Evolutionary conservation across 2,113 vertebrate species (phyloP).

Genomic region (Cryptomyrus ogoouensis): DNA sequence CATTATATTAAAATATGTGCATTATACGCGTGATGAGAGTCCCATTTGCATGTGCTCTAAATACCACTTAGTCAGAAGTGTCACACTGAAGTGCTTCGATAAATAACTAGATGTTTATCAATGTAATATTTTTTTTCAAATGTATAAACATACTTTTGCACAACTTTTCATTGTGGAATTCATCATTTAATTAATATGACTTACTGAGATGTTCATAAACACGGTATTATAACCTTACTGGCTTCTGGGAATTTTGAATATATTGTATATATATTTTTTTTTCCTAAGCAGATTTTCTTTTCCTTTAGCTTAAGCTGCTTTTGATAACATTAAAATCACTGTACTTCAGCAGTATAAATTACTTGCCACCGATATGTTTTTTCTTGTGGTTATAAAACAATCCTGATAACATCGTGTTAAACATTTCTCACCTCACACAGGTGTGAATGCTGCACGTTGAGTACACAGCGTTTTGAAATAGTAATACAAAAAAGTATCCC

Average conservation of each 20-base stretch:
- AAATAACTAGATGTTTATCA: background rate
- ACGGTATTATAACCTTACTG: background rate
- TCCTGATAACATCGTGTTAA: background rate
- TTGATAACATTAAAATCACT: background rate
- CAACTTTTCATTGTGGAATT: background rate
- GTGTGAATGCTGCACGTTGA: background rate
- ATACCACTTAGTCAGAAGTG: background rate
- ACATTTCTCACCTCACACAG: background rate
- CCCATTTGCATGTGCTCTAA: background rate
- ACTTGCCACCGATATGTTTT: background rate
- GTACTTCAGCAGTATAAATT: background rate
- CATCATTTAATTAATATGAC: background rate
- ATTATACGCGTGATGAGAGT: background rate
- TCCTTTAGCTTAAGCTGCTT: background rate
- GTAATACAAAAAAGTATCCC: background rate
- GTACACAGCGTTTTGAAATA: background rate
- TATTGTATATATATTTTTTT: background rate
- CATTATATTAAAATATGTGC: background rate
- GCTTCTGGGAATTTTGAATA: background rate
- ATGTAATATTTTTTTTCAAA: background rate
- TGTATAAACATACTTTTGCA: background rate
- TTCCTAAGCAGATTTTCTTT: background rate
- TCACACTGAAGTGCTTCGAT: background rate
- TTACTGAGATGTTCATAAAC: background rate
- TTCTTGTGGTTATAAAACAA: background rate